Conservation (phyloP, 2,888 invertebrate genomes). For the Thumatha senex region DNA sequence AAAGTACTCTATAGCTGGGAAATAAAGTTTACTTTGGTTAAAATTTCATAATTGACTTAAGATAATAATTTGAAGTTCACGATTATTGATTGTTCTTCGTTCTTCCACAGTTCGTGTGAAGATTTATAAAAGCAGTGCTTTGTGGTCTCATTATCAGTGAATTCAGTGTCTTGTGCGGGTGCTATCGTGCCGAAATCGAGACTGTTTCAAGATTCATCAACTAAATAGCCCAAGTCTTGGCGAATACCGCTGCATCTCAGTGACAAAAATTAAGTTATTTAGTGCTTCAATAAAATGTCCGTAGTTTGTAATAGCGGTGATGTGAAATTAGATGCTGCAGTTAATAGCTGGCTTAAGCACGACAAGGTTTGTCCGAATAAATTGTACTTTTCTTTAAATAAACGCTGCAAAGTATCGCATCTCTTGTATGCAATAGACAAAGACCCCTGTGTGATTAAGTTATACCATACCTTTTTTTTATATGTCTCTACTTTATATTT, state of each 20-base stretch:
- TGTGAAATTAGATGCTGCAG: constrained; percentile 84
- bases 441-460: no score
- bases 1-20: accelerated
- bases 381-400: neutral
- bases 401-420: neutral
- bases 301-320: constrained; percentile 75
- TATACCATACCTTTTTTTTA: no score
- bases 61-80: constrained; percentile 4
- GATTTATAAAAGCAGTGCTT: constrained; percentile 15
- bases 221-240: neutral
- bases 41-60: neutral
- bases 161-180: constrained; percentile 13
- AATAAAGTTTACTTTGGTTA: constrained; percentile 4
- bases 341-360: constrained; percentile 89
- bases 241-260: neutral
- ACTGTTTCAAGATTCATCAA: neutral
- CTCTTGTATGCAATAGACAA: neutral
- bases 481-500: no score
- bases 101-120: constrained; percentile 3
- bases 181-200: constrained; percentile 1
- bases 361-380: constrained; percentile 83
- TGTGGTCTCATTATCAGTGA: constrained; percentile 15
- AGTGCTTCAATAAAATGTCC: constrained; percentile 40
- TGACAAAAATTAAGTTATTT: neutral
- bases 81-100: constrained; percentile 4